Conservation (phyloP, 1,140 invertebrate genomes). For the Rhopalosiphum maidis region DNA sequence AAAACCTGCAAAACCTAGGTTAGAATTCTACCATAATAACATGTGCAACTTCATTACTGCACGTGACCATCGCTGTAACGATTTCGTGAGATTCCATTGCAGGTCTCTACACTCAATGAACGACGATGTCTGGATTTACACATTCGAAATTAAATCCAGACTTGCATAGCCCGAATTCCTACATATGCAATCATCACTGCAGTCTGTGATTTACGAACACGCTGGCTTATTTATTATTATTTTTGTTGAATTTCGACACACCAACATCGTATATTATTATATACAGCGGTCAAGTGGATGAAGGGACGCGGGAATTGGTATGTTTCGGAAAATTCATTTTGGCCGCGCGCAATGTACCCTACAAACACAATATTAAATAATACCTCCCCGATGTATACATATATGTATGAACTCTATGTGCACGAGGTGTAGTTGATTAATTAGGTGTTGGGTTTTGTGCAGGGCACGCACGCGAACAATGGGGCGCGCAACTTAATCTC, state of each 20-base stretch:
- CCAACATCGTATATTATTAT: background rate
- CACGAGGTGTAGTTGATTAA: conserved; percentile 41
- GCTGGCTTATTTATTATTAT: background rate
- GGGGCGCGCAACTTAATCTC: background rate
- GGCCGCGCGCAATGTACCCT: background rate
- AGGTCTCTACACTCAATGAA: conserved; percentile 10
- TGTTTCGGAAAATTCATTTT: conserved; percentile 6
- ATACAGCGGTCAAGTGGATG: background rate
- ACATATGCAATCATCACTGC: background rate
- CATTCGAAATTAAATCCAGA: too few relatives aligned
- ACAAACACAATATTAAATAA: background rate
- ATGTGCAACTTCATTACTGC: conserved; percentile 5
- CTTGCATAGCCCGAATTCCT: conserved; percentile 7
- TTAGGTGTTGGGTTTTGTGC: background rate
- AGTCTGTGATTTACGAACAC: background rate
- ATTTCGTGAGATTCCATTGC: background rate
- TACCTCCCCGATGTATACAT: background rate
- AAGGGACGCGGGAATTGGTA: background rate
- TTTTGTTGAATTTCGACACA: background rate
- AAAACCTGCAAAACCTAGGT: background rate
- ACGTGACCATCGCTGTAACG: background rate
- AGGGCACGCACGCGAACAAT: conserved; percentile 32
- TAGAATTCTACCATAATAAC: background rate
- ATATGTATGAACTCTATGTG: background rate
- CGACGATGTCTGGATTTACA: background rate